Evolutionary conservation across 2,888 invertebrate genomes (phyloP).

Genomic region (Phytoseiulus persimilis): DNA sequence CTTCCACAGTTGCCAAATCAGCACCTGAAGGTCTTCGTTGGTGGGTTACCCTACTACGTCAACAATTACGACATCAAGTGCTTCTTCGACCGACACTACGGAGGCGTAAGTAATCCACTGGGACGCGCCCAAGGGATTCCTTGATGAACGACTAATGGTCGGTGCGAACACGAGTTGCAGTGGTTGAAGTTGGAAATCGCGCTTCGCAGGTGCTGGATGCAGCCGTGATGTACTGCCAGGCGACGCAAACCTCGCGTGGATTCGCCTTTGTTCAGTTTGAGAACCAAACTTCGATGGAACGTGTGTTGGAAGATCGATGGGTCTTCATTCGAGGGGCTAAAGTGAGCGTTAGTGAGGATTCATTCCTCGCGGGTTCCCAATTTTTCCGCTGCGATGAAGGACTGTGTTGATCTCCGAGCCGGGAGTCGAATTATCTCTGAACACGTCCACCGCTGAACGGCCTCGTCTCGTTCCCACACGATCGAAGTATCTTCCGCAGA

Average conservation of each 20-base stretch:
- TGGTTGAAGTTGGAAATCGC: conserved; percentile 21
- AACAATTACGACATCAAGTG: not conserved
- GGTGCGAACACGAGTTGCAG: no score
- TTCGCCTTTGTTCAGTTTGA: conserved; percentile 87
- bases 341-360: not conserved
- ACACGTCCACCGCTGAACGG: not conserved
- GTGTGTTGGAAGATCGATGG: conserved; percentile 63
- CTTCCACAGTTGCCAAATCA: not conserved
- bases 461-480: not conserved
- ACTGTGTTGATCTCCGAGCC: not conserved
- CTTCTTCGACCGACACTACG: conserved; percentile 5
- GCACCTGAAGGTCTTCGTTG: not conserved
- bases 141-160: not conserved
- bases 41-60: not conserved
- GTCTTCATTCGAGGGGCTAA: not conserved
- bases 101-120: not conserved
- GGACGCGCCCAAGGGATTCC: not conserved
- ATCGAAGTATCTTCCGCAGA: not conserved
- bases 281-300: conserved; percentile 79
- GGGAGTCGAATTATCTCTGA: not conserved
- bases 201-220: conserved; percentile 66
- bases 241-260: conserved; percentile 79
- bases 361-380: no score
- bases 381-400: not conserved
- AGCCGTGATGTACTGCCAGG: conserved; percentile 87